phyloP scores from a whole-genome alignment of 2,113 vertebrate genomes.

The Lagopus muta region DNA sequence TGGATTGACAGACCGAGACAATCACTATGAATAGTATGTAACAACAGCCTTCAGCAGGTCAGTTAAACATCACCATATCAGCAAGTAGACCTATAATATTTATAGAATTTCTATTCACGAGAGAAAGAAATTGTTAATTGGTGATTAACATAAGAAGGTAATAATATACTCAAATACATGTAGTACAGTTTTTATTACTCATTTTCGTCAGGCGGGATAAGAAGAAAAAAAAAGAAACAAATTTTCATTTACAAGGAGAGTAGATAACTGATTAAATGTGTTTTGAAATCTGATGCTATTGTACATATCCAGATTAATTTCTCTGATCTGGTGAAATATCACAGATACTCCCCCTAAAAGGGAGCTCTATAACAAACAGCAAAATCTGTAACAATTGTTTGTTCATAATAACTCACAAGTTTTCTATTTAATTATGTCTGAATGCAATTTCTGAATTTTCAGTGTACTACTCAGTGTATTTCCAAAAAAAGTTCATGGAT shows the following conservation, averaged over 20 bases:
- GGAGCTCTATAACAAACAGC: conserved; percentile 46
- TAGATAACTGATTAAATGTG: conserved; percentile 48
- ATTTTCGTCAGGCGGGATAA: conserved; percentile 60
- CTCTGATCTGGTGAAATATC: conserved; percentile 53
- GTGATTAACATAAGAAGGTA: conserved; percentile 73
- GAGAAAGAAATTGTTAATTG: conserved; percentile 68
- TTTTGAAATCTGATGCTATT: conserved; percentile 54
- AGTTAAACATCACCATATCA: no score
- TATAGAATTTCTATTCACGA: conserved; percentile 47
- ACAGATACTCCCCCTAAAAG: conserved; percentile 56
- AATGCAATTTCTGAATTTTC: conserved; percentile 59
- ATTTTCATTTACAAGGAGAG: conserved; percentile 60
- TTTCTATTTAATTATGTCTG: conserved; percentile 48
- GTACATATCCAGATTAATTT: conserved; percentile 45
- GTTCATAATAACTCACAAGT: conserved; percentile 50
- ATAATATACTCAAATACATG: conserved; percentile 73
- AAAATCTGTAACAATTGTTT: conserved; percentile 51
- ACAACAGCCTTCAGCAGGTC: no score
- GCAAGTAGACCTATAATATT: no score
- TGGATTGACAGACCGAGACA: no score
- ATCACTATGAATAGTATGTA: no score
- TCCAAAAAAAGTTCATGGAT: neutral
- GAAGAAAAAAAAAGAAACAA: conserved; percentile 64
- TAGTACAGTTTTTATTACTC: conserved; percentile 45
- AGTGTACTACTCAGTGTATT: conserved; percentile 8